Evolutionary conservation across 2,888 invertebrate species (phyloP).

Genomic region (Branchipolynoe longqiensis): DNA sequence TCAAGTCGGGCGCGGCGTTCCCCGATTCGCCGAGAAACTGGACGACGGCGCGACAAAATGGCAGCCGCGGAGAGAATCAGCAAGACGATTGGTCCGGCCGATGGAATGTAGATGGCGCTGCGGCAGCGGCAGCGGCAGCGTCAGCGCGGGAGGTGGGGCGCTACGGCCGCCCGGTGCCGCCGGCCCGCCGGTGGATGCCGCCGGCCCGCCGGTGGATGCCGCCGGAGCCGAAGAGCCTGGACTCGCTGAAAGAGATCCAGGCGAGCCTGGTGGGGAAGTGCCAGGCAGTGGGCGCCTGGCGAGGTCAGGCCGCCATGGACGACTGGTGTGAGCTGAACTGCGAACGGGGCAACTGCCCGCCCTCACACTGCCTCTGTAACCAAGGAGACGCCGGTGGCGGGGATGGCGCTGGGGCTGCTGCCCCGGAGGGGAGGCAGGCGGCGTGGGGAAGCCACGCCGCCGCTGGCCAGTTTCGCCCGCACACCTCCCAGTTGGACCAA

Average conservation of each 20-base stretch:
- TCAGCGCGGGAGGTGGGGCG: neutral
- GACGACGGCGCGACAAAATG: neutral
- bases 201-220: neutral
- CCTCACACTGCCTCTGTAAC: constrained; percentile 40
- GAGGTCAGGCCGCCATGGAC: constrained; percentile 13
- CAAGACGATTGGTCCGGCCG: neutral
- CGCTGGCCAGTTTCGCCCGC: too few relatives aligned
- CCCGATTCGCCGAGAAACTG: neutral
- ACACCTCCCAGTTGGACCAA: too few relatives aligned
- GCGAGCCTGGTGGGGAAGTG: constrained; percentile 5
- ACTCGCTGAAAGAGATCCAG: neutral
- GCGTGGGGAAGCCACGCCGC: neutral
- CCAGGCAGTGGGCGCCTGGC: constrained; percentile 37
- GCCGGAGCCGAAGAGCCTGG: constrained; percentile 3
- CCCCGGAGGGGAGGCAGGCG: neutral
- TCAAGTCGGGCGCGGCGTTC: neutral
- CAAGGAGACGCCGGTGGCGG: neutral
- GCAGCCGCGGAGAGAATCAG: neutral
- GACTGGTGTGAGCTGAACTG: constrained; percentile 57
- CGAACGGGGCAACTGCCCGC: constrained; percentile 27
- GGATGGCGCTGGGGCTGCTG: neutral
- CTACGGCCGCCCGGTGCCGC: neutral
- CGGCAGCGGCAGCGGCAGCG: neutral
- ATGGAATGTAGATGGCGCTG: neutral
- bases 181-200: neutral